Conservation (phyloP, 2,797 vertebrate genomes). For the Alosa sapidissima region DNA sequence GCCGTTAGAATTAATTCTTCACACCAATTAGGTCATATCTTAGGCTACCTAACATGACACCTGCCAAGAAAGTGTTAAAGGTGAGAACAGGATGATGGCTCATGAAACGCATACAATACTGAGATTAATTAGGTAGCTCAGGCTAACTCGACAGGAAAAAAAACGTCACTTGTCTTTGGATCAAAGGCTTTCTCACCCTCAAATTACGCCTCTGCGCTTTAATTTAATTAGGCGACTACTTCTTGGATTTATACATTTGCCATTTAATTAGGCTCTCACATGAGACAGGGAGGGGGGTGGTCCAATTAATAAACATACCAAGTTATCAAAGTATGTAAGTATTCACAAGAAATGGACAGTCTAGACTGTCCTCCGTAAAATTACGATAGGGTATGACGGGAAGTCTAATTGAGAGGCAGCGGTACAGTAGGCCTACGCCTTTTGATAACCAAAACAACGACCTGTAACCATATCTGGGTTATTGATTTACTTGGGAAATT, state of each 20-base stretch:
- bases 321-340: too few relatives aligned
- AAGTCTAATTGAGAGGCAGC: neutral
- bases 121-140: too few relatives aligned
- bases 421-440: neutral
- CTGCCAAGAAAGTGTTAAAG: neutral
- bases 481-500: neutral
- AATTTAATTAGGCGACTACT: neutral
- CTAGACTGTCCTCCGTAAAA: neutral
- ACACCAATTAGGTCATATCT: neutral
- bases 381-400: neutral
- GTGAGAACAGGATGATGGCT: neutral
- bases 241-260: too few relatives aligned
- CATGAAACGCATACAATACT: too few relatives aligned
- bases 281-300: too few relatives aligned
- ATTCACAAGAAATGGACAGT: too few relatives aligned
- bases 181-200: neutral
- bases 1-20: constrained; percentile 17
- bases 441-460: neutral
- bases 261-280: too few relatives aligned
- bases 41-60: neutral
- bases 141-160: too few relatives aligned
- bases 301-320: too few relatives aligned
- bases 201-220: neutral
- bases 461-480: neutral
- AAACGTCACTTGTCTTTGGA: neutral